A percentile compares a stretch with the other conserved stretches of the same genome.
Conservation (phyloP, 2,797 vertebrate genomes). For the Tympanoctomys barrerae region DNA sequence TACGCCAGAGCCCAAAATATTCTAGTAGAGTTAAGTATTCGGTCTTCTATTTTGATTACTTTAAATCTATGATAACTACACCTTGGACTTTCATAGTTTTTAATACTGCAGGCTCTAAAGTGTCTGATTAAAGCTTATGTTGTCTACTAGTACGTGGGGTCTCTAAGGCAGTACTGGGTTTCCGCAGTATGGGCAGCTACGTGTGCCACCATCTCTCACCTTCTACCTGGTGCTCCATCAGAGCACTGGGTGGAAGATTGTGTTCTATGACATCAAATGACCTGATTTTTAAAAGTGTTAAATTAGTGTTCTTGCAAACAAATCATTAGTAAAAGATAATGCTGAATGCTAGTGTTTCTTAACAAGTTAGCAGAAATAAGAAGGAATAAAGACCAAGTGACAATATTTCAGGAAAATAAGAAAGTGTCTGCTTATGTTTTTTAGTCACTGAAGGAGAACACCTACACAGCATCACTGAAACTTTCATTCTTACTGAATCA, state of each 20-base stretch:
- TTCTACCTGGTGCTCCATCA: neutral
- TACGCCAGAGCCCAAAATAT: neutral
- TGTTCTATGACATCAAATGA: neutral
- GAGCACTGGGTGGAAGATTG: neutral
- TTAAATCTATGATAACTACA: neutral
- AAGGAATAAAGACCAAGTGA: neutral
- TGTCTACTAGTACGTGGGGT: neutral
- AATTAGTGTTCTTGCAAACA: neutral
- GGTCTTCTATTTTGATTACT: neutral
- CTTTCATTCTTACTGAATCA: neutral
- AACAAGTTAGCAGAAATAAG: neutral
- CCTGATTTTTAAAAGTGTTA: neutral
- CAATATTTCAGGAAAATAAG: neutral
- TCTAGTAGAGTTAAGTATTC: neutral
- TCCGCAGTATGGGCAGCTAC: neutral
- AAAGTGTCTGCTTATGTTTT: neutral
- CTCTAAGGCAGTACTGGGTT: neutral
- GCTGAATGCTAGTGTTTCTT: slow-evolving; percentile 3
- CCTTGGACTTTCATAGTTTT: neutral
- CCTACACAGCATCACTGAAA: neutral
- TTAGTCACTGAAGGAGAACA: neutral
- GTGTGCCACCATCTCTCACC: neutral
- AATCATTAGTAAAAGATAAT: neutral
- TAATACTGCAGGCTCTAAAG: neutral
- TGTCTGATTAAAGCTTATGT: neutral